Conservation (phyloP, 1,140 invertebrate genomes). For the Spodoptera litura region DNA sequence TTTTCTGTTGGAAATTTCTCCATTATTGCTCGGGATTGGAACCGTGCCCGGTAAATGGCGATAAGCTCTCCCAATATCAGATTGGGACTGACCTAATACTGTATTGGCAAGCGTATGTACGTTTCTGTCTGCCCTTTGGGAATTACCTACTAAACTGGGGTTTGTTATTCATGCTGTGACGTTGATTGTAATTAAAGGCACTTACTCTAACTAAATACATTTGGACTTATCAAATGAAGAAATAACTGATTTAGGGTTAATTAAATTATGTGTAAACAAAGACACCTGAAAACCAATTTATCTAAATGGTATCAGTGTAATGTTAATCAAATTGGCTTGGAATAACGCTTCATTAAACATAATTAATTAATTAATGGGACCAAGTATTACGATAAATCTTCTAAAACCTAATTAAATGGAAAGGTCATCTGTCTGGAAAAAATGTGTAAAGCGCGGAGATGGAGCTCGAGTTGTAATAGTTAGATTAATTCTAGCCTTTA, state of each 20-base stretch:
- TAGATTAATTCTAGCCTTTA: not conserved
- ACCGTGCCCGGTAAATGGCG: constrained; percentile 28
- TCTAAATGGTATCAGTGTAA: constrained; percentile 24
- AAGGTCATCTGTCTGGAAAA: constrained; percentile 38
- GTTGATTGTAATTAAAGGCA: not conserved
- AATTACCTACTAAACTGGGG: constrained; percentile 26
- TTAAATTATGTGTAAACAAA: not conserved
- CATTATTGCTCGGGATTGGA: constrained; percentile 31
- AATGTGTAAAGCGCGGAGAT: constrained; percentile 4
- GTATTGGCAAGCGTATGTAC: constrained; percentile 31
- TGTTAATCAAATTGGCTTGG: not conserved
- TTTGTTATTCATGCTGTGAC: not conserved
- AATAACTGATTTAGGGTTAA: no score
- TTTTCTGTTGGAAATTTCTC: constrained; percentile 34
- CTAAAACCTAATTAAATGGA: constrained; percentile 33
- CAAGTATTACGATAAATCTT: constrained; percentile 33
- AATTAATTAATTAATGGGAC: constrained; percentile 42
- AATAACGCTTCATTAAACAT: constrained; percentile 17
- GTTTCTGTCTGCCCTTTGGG: constrained; percentile 25
- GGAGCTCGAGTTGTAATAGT: not conserved
- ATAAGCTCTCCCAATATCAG: constrained; percentile 35
- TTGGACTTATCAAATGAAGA: not conserved
- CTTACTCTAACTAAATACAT: not conserved
- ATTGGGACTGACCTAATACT: constrained; percentile 37
- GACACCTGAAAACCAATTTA: not conserved